Base-by-base conservation (phyloP, 2,888 invertebrate genomes). In the Saturnia pavonia region DNA sequence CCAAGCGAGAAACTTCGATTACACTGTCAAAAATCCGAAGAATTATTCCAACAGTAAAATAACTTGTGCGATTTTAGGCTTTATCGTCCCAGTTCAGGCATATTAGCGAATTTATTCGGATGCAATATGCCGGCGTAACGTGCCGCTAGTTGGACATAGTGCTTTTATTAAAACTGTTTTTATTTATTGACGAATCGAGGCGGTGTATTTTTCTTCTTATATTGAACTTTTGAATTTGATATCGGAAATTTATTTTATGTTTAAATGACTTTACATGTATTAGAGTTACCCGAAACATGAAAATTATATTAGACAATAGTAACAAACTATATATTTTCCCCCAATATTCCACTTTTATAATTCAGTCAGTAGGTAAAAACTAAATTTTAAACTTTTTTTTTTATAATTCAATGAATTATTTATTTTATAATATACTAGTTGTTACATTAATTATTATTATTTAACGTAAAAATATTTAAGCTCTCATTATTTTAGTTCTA, bases 11-110 rank as follows among this genome's bases (percentile, higher is more conserved):
- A 92, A 93, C 91, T 93, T 93, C 93, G 91, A 94, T 93, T 92
- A 91, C 90, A 88, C 94, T 93, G 93, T 94, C 93, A 94, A 94
- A 94, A 93, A 94, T 92, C 90, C 91, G 88, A 93, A 92, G 93
- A 93, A 92, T 93, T 93, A 94, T 93, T 90, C 88, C 86, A 85
- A 86, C 84, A 88, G 89, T 89, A 86, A 89, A 92, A 92, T 93
- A 92, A 93, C 88, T 93, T 91, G 85, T 84, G 84, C 91, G 88
- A 92, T 91, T 92, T 93, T 92, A 91, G 92, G 89, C 88, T 91
- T 91, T 94, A 93, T 93, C 93, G 91, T 79, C 76, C 82, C 85
- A 88, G 91, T 91, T 92, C 93, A 93, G 92, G 91, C 88, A 88
- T 91, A 92, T 92, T 92, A 92, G 91, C 85, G 82, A 91, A 91